Evolutionary conservation across 2,888 invertebrate species (phyloP), one percentile per base, ranked within the genome.

Genomic region (Drosophila affinis): DNA sequence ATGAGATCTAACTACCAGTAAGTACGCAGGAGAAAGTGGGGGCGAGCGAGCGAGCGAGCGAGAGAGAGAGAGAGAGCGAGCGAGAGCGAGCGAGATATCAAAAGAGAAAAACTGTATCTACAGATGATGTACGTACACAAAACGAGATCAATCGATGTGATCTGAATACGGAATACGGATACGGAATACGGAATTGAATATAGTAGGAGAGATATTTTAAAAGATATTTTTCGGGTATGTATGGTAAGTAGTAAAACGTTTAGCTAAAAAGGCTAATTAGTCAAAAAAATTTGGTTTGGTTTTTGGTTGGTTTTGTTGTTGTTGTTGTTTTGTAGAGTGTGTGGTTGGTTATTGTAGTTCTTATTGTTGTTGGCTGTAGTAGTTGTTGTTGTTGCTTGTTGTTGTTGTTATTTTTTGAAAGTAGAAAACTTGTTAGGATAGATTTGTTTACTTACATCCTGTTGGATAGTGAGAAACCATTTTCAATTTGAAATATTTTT

Each of bases 401-500:
- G 24, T 62, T 32, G 49, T 39, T 24, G 49, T 18, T 17, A 18
- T 34, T 54, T 63, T 39, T 62, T 47, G 62, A 29, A 57, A 55
- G 58, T 39, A 64, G 52, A 67, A 69, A 67, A 58, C 62, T 68
- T 68, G 52, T 48, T 54, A 75, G 58, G 54, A 49, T 65, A 73
- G 57, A 53, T 71, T 39, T 70, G 61, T 81, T 81, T 81, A 81
- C 81, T 81, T 81, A 81, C 81, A 81, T 81, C 81, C 81, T 81
- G 80, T 77, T 75, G 76, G 72, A 79, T 77, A 70, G 61, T 79
- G 75, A 82, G 86, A 82, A 79, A 79, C 77, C 85, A 81, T 82
- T 55, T 85, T 82, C 55, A 76, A 77, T 75, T 63, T 52, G 29
- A 62, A 79, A 79, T 77, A 72, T 68, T 14, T 39, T 39, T 39